Conservation (phyloP, 2,113 vertebrate genomes). For the Urocolius indicus region DNA sequence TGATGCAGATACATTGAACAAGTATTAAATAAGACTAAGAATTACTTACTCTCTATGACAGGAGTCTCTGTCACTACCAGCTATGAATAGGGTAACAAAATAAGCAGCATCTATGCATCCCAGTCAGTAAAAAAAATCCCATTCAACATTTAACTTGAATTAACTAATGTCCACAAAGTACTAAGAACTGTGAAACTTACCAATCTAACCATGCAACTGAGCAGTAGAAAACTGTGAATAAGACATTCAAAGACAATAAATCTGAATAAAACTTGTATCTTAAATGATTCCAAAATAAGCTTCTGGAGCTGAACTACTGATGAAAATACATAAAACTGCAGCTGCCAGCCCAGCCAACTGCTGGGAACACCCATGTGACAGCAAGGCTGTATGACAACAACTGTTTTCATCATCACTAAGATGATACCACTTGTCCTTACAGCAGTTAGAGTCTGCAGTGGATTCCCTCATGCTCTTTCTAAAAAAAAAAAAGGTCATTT, state of each 20-base stretch:
- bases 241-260: not conserved
- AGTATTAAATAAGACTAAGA: not conserved
- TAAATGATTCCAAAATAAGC: not conserved
- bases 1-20: accelerated
- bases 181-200: not conserved
- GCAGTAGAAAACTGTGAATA: not conserved
- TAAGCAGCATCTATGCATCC: not conserved
- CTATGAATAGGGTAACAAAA: not conserved
- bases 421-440: not conserved
- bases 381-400: not conserved
- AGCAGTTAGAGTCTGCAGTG: not conserved
- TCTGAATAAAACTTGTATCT: not conserved
- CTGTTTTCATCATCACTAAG: not conserved
- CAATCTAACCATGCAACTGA: not conserved
- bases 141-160: not conserved
- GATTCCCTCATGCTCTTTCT: accelerated
- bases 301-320: not conserved
- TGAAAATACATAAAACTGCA: not conserved
- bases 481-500: not conserved
- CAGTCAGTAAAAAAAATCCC: not conserved
- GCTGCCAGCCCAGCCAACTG: not conserved
- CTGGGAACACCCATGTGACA: not conserved
- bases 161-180: not conserved
- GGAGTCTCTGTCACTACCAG: not conserved
- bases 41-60: not conserved